Conservation (phyloP, 2,797 vertebrate genomes). For the Argya squamiceps region DNA sequence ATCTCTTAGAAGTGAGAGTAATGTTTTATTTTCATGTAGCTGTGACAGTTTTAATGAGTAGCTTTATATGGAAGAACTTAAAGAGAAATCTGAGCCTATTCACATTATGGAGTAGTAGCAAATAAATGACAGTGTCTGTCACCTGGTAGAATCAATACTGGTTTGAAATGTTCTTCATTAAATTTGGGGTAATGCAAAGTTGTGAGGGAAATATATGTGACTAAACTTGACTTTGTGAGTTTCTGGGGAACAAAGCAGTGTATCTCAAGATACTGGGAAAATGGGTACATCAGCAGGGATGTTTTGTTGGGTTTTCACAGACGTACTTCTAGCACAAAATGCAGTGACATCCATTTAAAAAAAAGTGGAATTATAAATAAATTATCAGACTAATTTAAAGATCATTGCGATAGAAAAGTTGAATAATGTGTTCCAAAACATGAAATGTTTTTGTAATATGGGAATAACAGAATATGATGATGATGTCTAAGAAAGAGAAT, state of each 20-base stretch:
- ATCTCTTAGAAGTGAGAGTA: neutral
- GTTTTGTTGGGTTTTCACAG: neutral
- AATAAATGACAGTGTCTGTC: neutral
- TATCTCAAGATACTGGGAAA: neutral
- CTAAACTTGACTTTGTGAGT: neutral
- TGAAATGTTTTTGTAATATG: neutral
- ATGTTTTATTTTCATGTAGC: neutral
- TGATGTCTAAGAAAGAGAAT: neutral
- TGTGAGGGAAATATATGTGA: neutral
- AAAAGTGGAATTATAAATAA: neutral
- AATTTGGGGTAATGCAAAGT: neutral
- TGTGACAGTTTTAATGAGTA: neutral
- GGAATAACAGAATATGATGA: neutral
- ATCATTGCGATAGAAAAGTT: neutral
- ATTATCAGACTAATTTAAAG: neutral
- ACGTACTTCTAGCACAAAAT: accelerated
- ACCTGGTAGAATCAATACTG: neutral
- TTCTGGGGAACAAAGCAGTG: neutral
- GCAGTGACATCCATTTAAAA: neutral
- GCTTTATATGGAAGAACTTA: neutral
- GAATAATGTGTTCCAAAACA: neutral
- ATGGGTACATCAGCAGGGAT: accelerated
- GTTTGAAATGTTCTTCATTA: neutral
- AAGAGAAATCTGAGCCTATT: neutral
- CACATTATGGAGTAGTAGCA: accelerated